Percentiles rank a stretch among this genome's conserved stretches.
Evolutionary conservation across 2,113 vertebrate species (phyloP).

Genomic region (Loxodonta africana): DNA sequence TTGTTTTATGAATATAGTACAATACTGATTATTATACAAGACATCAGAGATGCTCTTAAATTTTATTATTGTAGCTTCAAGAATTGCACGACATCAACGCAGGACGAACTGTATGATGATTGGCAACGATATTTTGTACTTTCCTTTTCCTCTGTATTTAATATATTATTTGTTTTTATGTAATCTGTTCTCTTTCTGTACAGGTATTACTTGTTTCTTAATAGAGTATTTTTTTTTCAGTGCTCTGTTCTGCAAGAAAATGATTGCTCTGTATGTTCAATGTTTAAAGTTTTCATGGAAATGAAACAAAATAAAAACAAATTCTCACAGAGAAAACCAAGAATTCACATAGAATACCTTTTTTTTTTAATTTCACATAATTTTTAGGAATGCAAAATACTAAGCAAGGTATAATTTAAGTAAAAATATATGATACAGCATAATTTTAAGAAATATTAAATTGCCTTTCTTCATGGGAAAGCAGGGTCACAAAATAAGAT

Average conservation of each 20-base stretch:
- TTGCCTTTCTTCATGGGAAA: not conserved
- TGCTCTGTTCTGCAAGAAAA: not conserved
- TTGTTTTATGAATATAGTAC: not conserved
- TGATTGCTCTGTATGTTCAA: not conserved
- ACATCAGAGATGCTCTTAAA: not conserved
- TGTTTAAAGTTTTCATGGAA: not conserved
- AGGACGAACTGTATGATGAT: not conserved
- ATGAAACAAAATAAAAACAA: not conserved
- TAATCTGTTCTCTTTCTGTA: not conserved
- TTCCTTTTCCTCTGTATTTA: not conserved
- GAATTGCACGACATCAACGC: not conserved
- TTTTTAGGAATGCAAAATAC: not conserved
- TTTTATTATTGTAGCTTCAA: not conserved
- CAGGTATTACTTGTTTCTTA: not conserved
- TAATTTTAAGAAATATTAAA: not conserved
- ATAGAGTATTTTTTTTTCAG: not conserved
- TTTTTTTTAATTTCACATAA: not conserved
- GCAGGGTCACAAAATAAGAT: not conserved
- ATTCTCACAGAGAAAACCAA: not conserved
- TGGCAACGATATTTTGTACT: not conserved
- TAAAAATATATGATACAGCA: not conserved
- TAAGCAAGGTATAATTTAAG: not conserved
- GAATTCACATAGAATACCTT: not conserved
- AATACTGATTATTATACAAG: not conserved
- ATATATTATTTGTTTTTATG: not conserved